These are phyloP conservation scores for Lepidocyrtinus sp. DNA, from an alignment of 2,888 invertebrate genomes.

Conservation along the genomic window DNA sequence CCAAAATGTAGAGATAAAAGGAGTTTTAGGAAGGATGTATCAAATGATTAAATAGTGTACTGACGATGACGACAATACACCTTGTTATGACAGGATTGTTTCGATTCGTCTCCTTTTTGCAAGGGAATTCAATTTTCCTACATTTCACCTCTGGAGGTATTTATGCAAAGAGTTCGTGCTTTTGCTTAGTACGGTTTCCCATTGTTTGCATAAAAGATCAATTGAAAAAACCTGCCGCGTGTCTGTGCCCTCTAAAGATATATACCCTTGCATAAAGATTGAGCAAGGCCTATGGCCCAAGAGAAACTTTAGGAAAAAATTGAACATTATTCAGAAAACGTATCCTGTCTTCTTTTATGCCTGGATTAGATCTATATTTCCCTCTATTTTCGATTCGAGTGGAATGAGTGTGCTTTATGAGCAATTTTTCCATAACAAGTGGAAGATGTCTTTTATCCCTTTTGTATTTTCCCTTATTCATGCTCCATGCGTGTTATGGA, in stretches of 20 bases:
- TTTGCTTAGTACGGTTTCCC: neutral
- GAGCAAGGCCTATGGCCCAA: no score
- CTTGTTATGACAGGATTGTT: neutral
- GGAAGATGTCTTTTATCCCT: neutral
- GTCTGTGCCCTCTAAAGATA: neutral
- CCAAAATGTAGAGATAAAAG: no score
- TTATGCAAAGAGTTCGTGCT: neutral
- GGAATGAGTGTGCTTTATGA: conserved; percentile 20
- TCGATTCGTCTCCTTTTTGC: neutral
- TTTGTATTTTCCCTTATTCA: conserved; percentile 1
- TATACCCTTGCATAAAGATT: neutral
- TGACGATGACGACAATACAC: neutral
- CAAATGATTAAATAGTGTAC: no score
- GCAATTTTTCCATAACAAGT: conserved; percentile 7
- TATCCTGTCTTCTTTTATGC: no score
- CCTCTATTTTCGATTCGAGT: no score
- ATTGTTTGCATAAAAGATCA: conserved; percentile 57
- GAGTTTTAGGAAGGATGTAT: no score
- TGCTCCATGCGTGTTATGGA: conserved; percentile 3
- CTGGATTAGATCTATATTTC: no score
- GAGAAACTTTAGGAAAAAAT: no score
- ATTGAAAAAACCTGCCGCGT: conserved; percentile 46
- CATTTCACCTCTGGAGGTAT: conserved; percentile 14
- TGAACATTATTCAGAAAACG: no score
- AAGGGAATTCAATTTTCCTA: neutral